Evolutionary conservation across 2,113 vertebrate species (phyloP).

Genomic region (Catharus bicknelli): DNA sequence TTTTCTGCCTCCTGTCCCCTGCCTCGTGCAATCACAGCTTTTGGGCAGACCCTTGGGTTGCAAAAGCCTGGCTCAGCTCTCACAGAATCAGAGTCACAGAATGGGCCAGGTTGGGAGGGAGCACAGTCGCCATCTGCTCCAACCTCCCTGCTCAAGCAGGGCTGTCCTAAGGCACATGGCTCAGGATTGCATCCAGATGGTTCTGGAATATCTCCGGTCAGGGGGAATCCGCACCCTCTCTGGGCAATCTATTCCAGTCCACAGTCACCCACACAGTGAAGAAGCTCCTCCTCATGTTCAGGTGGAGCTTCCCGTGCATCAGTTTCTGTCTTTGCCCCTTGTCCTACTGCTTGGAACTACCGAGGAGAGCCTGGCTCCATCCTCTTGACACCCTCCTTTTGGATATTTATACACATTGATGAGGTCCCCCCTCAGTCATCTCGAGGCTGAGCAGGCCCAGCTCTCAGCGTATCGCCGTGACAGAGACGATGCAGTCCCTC

Average conservation of each 20-base stretch:
- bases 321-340: neutral
- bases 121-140: neutral
- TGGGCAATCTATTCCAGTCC: neutral
- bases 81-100: neutral
- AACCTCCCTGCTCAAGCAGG: too few relatives aligned
- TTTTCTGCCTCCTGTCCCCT: neutral
- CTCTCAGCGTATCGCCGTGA: rapidly evolving
- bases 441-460: too few relatives aligned
- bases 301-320: neutral
- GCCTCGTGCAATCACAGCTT: neutral
- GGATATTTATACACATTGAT: rapidly evolving
- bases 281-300: neutral
- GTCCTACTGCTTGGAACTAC: neutral
- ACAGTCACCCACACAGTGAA: neutral
- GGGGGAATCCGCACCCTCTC: neutral
- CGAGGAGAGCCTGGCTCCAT: neutral
- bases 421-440: rapidly evolving
- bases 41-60: rapidly evolving
- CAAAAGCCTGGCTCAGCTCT: neutral
- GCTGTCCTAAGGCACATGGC: neutral
- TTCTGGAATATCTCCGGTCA: rapidly evolving
- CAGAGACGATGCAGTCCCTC: too few relatives aligned
- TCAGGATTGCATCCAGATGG: neutral
- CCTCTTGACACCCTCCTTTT: neutral
- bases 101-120: neutral